Evolutionary conservation across 2,888 invertebrate species (phyloP).

Genomic region (Autographa gamma): DNA sequence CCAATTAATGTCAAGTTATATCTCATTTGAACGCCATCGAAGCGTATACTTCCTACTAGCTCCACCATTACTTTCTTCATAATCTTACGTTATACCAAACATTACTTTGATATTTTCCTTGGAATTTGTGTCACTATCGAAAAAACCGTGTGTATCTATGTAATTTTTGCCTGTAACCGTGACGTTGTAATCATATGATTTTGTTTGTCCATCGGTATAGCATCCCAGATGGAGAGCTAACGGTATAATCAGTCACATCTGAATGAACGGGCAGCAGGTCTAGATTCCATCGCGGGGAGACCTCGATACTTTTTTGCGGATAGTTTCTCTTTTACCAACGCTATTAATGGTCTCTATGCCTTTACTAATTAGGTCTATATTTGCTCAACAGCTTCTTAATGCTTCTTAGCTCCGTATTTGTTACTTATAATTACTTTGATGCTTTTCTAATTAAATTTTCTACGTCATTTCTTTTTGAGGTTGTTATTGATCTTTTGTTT

Average conservation of each 20-base stretch:
- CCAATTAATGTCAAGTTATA: constrained; percentile 9
- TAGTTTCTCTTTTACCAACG: constrained; percentile 78
- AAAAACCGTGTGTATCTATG: constrained; percentile 19
- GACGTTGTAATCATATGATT: constrained; percentile 47
- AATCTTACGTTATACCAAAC: constrained; percentile 6
- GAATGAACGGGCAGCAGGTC: constrained; percentile 69
- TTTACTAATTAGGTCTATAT: constrained; percentile 62
- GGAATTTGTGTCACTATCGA: constrained; percentile 38
- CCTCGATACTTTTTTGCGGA: constrained; percentile 77
- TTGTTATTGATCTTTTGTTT: constrained; percentile 26
- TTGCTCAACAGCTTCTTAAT: constrained; percentile 45
- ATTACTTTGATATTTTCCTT: constrained; percentile 2
- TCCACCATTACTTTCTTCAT: constrained; percentile 5
- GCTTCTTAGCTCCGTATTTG: constrained; percentile 52
- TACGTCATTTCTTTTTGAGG: constrained; percentile 48
- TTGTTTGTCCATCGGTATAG: constrained; percentile 46
- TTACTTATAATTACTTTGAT: constrained; percentile 50
- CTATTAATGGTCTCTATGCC: constrained; percentile 65
- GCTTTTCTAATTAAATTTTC: constrained; percentile 56
- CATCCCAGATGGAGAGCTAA: constrained; percentile 51
- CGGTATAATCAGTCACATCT: constrained; percentile 69
- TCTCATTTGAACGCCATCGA: not conserved
- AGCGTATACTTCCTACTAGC: not conserved
- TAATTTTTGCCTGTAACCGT: constrained; percentile 45
- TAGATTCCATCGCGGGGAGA: constrained; percentile 75